phyloP scores from a whole-genome alignment of 2,888 invertebrate species.

The Oscheius sp. region DNA sequence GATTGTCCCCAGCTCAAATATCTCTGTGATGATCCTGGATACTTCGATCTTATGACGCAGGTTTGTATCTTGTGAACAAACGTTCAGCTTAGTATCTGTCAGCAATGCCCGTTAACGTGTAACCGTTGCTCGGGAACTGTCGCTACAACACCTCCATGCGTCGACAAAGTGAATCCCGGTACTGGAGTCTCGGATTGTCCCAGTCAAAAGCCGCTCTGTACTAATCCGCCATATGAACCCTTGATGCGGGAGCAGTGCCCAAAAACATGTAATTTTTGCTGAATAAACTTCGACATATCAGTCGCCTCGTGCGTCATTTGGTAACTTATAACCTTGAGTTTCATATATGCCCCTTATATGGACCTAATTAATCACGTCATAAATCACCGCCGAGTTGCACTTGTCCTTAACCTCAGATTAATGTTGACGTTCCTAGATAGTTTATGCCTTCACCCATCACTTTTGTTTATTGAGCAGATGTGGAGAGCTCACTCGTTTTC shows the following conservation, averaged over 20 bases:
- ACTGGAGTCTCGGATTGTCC: slow-evolving; percentile 1
- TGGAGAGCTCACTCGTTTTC: too few species aligned
- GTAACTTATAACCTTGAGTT: neutral
- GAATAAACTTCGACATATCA: too few species aligned
- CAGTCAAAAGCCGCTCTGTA: neutral
- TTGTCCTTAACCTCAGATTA: slow-evolving; percentile 4
- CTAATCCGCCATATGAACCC: neutral
- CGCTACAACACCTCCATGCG: neutral
- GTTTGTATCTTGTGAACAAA: neutral
- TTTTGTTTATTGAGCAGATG: slow-evolving; percentile 25
- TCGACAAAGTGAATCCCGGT: neutral
- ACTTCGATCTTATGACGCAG: neutral
- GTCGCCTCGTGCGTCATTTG: neutral
- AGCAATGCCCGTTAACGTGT: slow-evolving; percentile 8
- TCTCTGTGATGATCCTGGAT: slow-evolving; percentile 7
- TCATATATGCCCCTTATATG: neutral
- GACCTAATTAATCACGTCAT: neutral
- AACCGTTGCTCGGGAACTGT: neutral
- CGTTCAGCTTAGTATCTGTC: neutral
- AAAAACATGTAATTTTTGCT: neutral
- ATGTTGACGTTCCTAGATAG: slow-evolving; percentile 18
- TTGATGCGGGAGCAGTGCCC: slow-evolving; percentile 9
- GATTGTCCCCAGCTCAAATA: neutral
- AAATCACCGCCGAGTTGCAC: too few species aligned
- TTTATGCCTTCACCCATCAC: slow-evolving; percentile 7